These are phyloP conservation scores for Apeltes quadracus DNA, from an alignment of 2,113 vertebrate species.

Conservation along the genomic window DNA sequence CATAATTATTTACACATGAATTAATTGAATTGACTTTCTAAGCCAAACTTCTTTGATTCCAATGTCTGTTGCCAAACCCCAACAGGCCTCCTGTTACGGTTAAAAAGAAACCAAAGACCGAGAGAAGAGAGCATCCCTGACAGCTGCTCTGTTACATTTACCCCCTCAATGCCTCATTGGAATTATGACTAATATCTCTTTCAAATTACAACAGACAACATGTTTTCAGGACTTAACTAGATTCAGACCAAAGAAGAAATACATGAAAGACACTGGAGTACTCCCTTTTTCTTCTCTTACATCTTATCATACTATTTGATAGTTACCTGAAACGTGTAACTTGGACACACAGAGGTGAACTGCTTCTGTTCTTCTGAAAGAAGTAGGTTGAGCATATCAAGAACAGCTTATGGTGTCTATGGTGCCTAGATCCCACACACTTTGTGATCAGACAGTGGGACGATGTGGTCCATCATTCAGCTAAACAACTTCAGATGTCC, in stretches of 20 bases:
- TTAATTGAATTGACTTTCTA: conserved; percentile 58
- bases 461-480: background rate
- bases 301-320: background rate
- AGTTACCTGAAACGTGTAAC: background rate
- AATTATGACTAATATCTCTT: conserved; percentile 42
- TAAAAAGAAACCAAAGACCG: conserved; percentile 43
- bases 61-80: conserved; percentile 34
- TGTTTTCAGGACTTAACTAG: background rate
- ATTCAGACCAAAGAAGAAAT: background rate
- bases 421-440: background rate
- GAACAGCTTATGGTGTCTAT: background rate
- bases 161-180: conserved; percentile 47
- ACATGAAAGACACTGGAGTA: background rate
- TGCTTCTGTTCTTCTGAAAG: background rate
- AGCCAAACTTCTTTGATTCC: conserved; percentile 41
- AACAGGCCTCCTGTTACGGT: conserved; percentile 36
- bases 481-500: background rate
- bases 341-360: background rate
- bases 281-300: background rate
- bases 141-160: conserved; percentile 64
- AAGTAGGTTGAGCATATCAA: background rate
- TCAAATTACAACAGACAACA: conserved; percentile 25
- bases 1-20: conserved; percentile 41
- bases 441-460: background rate
- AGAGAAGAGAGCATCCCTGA: conserved; percentile 50